phyloP scores from a whole-genome alignment of 2,797 vertebrate species.

The Epinephelus malabaricus region DNA sequence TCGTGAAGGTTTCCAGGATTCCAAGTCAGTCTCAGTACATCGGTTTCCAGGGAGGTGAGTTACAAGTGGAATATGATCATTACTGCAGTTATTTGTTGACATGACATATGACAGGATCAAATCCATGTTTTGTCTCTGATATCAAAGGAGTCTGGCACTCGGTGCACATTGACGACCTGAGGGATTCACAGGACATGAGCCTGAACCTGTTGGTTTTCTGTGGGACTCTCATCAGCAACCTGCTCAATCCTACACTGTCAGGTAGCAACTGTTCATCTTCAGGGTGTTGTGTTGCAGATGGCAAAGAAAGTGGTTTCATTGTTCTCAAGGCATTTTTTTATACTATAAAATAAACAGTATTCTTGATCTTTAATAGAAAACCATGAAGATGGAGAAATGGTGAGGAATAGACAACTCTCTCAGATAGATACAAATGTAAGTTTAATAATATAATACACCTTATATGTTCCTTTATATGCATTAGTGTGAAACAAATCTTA shows the following conservation, averaged over 20 bases:
- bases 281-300: background rate
- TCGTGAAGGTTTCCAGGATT: constrained; percentile 85
- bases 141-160: constrained; percentile 83
- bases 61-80: background rate
- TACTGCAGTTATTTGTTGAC: background rate
- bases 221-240: constrained; percentile 81
- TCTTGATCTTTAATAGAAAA: constrained; percentile 41
- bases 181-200: constrained; percentile 84
- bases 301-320: background rate
- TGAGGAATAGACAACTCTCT: constrained; percentile 17
- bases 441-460: constrained; percentile 27
- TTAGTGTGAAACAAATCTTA: background rate
- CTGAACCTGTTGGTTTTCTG: constrained; percentile 81
- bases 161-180: constrained; percentile 85
- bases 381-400: constrained; percentile 16
- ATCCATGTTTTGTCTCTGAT: constrained; percentile 13
- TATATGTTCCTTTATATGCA: background rate
- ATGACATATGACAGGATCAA: background rate
- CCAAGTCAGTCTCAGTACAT: constrained; percentile 79
- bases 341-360: background rate
- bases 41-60: constrained; percentile 87
- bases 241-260: constrained; percentile 67
- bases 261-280: constrained; percentile 51
- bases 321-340: background rate
- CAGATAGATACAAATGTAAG: constrained; percentile 28